phyloP scores from a whole-genome alignment of 2,113 vertebrate species.

The Tonatia bakeri region DNA sequence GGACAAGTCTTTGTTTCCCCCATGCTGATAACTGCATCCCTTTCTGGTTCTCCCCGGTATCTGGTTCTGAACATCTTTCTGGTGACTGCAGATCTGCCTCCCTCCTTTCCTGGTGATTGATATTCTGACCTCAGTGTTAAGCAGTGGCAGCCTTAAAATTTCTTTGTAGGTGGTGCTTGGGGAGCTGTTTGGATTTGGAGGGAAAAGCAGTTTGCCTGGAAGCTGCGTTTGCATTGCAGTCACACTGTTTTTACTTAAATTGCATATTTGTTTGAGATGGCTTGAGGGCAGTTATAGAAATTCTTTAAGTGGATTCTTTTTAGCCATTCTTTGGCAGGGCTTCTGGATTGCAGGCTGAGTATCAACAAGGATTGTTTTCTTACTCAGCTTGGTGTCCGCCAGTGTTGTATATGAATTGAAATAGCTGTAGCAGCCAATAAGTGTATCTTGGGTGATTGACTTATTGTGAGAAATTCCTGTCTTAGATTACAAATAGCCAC shows the following conservation, averaged over 20 bases:
- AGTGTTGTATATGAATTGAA: background rate
- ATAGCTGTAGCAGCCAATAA: background rate
- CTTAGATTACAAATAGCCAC: background rate
- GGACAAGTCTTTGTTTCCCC: background rate
- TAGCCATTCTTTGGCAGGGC: background rate
- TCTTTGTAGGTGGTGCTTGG: background rate
- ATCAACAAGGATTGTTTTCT: constrained; percentile 1
- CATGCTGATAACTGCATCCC: background rate
- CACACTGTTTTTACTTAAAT: background rate
- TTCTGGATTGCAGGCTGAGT: background rate
- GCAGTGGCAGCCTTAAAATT: constrained; percentile 5
- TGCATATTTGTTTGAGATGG: background rate
- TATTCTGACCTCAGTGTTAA: background rate
- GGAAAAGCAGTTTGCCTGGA: background rate
- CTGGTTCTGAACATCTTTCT: background rate
- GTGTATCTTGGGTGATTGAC: background rate
- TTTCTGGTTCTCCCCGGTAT: background rate
- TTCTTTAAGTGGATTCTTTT: background rate
- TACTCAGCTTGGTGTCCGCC: background rate
- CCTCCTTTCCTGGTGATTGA: background rate
- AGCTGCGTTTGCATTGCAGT: background rate
- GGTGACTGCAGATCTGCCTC: background rate
- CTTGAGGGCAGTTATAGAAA: constrained; percentile 5
- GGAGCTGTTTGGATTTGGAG: background rate
- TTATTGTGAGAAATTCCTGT: constrained; percentile 3